These are phyloP conservation scores for Oryzias woworae DNA, from an alignment of 2,113 vertebrate species.

Conservation along the genomic window DNA sequence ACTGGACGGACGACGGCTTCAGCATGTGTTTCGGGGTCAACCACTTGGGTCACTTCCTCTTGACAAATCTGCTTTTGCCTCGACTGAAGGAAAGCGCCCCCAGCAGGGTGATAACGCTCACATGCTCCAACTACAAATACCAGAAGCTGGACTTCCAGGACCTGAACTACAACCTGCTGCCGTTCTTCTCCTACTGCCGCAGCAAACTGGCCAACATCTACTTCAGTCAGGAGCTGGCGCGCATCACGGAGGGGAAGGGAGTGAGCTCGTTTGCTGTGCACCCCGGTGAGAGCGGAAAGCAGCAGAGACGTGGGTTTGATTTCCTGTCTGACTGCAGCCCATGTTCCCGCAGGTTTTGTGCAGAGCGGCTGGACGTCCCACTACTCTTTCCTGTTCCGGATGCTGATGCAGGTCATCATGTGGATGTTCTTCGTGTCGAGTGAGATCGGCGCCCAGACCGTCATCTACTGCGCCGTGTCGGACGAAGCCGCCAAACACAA, in stretches of 20 bases:
- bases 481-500: constrained; percentile 71
- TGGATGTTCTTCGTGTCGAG: constrained; percentile 80
- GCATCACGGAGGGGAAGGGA: constrained; percentile 73
- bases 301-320: neutral
- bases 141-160: constrained; percentile 81
- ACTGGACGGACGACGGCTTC: constrained; percentile 81
- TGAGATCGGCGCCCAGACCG: constrained; percentile 78
- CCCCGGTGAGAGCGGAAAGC: constrained; percentile 65
- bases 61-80: constrained; percentile 78
- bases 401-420: constrained; percentile 79
- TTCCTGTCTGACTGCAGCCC: neutral
- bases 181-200: constrained; percentile 82
- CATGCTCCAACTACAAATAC: constrained; percentile 80
- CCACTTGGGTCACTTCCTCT: constrained; percentile 82
- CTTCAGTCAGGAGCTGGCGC: constrained; percentile 80
- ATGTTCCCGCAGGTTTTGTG: constrained; percentile 72
- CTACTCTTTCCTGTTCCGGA: constrained; percentile 76
- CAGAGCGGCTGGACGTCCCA: constrained; percentile 77
- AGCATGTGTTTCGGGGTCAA: constrained; percentile 83
- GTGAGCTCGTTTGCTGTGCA: constrained; percentile 76
- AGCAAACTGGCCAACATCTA: constrained; percentile 84
- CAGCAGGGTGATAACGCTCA: constrained; percentile 78
- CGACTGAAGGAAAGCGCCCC: constrained; percentile 76
- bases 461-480: constrained; percentile 77
- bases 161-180: constrained; percentile 82